Percentiles rank a stretch among this genome's conserved stretches.
These are phyloP conservation scores for Glaucopsyche alexis DNA, from an alignment of 2,888 invertebrate genomes.

Conservation along the genomic window DNA sequence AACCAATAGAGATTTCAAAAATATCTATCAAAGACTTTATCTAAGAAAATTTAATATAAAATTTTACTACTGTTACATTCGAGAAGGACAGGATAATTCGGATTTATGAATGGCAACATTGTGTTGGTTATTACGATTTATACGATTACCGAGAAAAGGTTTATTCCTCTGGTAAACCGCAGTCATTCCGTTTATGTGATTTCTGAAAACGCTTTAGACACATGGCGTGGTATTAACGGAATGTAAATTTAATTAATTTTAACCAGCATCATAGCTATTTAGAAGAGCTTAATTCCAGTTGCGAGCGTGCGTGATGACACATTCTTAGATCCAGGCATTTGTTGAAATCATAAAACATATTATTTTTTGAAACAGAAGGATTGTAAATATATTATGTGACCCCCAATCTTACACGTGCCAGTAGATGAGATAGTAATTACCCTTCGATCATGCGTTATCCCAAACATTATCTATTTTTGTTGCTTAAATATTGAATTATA, in stretches of 20 bases:
- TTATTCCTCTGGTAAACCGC: constrained; percentile 31
- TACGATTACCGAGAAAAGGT: constrained; percentile 29
- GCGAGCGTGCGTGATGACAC: neutral
- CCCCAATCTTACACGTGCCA: neutral
- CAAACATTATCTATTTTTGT: neutral
- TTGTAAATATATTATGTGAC: neutral
- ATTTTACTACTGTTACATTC: constrained; percentile 14
- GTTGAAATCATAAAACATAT: neutral
- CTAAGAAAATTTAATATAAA: neutral
- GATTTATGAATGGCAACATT: constrained; percentile 28
- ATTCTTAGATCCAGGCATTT: neutral
- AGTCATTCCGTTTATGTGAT: constrained; percentile 30
- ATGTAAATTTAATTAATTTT: constrained; percentile 26
- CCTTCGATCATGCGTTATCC: neutral
- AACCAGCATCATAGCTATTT: neutral
- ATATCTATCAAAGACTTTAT: neutral
- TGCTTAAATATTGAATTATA: neutral
- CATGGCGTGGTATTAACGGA: constrained; percentile 1
- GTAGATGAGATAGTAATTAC: neutral
- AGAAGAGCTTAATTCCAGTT: neutral
- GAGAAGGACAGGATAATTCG: constrained; percentile 21
- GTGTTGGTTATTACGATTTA: constrained; percentile 30
- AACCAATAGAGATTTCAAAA: neutral
- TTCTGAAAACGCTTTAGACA: constrained; percentile 29
- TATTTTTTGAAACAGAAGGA: neutral